Conservation (phyloP, 2,797 vertebrate species). For the Brachyrhaphis roseni region DNA sequence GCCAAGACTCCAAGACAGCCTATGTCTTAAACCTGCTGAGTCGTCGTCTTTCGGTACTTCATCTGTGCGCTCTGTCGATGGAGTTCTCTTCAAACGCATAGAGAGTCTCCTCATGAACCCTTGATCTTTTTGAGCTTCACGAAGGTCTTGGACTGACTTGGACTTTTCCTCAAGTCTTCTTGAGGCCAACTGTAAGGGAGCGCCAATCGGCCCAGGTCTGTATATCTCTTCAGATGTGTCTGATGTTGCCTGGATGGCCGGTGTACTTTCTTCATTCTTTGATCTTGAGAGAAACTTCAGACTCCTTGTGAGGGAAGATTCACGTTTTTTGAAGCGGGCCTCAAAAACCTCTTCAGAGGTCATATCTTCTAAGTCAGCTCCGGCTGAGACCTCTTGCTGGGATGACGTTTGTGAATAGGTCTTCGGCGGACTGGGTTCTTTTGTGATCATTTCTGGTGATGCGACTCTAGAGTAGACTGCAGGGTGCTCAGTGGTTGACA, state of each 20-base stretch:
- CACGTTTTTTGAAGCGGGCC: slow-evolving; percentile 92
- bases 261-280: slow-evolving; percentile 87
- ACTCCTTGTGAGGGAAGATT: slow-evolving; percentile 90
- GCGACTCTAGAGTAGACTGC: slow-evolving; percentile 85
- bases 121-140: slow-evolving; percentile 88
- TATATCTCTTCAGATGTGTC: slow-evolving; percentile 90
- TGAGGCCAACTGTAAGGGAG: slow-evolving; percentile 87
- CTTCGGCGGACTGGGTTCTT: slow-evolving; percentile 79
- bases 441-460: slow-evolving; percentile 79
- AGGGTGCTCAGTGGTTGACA: slow-evolving; percentile 79
- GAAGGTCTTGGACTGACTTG: slow-evolving; percentile 93
- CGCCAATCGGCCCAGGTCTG: slow-evolving; percentile 88
- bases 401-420: slow-evolving; percentile 50
- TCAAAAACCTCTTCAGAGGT: slow-evolving; percentile 95
- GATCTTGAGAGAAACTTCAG: slow-evolving; percentile 89
- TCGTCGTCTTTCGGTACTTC: slow-evolving; percentile 82
- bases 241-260: slow-evolving; percentile 40
- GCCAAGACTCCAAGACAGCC: slow-evolving; percentile 88
- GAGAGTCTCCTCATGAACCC: slow-evolving; percentile 92
- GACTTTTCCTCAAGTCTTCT: slow-evolving; percentile 86
- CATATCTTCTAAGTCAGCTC: slow-evolving; percentile 85
- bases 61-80: slow-evolving; percentile 86
- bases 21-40: slow-evolving; percentile 70
- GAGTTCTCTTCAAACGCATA: slow-evolving; percentile 86
- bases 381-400: slow-evolving; percentile 58